Evolutionary conservation across 2,888 invertebrate species (phyloP), one percentile per base, ranked within the genome.

Genomic region (Acronicta leporina): DNA sequence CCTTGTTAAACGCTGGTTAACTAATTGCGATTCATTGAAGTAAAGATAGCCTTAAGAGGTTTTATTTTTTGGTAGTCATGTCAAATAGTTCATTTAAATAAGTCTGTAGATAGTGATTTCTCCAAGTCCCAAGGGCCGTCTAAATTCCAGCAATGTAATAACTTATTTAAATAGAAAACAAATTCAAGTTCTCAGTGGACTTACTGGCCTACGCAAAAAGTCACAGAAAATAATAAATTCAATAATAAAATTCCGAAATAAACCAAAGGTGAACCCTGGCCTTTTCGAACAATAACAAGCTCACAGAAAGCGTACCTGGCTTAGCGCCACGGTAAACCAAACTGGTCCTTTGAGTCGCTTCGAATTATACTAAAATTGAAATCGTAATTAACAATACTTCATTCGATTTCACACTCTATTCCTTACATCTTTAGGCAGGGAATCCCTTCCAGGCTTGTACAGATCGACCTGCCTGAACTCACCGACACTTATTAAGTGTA

Each of bases 291-390:
- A 70, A 70, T 60, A 65, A 59, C 50, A 30, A 38, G 45, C 52
- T 59, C 16, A 46, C 43, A 16, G 27, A 33, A 46, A 55, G 9
- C 46, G 50, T 64, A 60, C 70, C 68, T 69, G 65, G 65, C 65
- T 69, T 69, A 69, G 16, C 51, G 43, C 44, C 45, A 48, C 35
- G 48, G 54, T 33, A 30, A 40, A 45, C 55, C 10, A 46, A 69
- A 69, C 68, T 60, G 65, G 65, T 51, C 65, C 56, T 69, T 53
- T 41, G 65, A 69, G 60, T 60, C 70, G 49, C 60, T 73, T 71
- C 56, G 67, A 73, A 73, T 75, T 75, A 77, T 77, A 63, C 68
- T 75, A 70, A 77, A 77, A 77, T 73, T 75, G 70, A 75, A 75
- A 77, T 71, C 60, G 75, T 75, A 77, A 77, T 77, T 77, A 77